These are phyloP conservation scores for Cynopterus brachyotis DNA, from an alignment of 2,113 vertebrate species.

Conservation along the genomic window DNA sequence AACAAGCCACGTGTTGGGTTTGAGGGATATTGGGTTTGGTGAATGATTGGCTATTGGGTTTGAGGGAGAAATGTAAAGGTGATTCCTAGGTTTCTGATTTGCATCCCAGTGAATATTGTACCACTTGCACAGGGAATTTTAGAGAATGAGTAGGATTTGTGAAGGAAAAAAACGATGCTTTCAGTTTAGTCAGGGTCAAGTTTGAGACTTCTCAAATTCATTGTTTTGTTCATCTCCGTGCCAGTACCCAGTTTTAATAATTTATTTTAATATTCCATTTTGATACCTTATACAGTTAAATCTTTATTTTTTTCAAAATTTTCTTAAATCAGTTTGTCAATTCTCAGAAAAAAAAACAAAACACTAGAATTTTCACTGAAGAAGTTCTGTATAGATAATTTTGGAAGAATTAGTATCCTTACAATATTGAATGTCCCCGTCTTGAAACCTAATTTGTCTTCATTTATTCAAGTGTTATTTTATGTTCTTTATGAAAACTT, in stretches of 20 bases:
- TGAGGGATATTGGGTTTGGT: not conserved
- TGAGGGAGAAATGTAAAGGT: not conserved
- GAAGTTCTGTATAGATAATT: not conserved
- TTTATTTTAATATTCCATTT: not conserved
- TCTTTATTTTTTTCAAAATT: slow-evolving; percentile 24
- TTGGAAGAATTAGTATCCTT: not conserved
- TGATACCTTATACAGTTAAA: not conserved
- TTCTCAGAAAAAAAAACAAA: not conserved
- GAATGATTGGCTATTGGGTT: not conserved
- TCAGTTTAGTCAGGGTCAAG: not conserved
- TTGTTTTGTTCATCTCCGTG: not conserved
- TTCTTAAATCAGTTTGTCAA: not conserved
- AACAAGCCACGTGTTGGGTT: not conserved
- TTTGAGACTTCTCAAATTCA: not conserved
- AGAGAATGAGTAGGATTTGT: not conserved
- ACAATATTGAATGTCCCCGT: not conserved
- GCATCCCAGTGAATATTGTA: not conserved
- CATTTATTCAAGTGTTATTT: not conserved
- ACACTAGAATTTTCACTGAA: not conserved
- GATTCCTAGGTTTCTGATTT: not conserved
- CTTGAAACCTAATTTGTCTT: not conserved
- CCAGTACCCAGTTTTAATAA: not conserved
- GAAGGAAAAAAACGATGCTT: not conserved
- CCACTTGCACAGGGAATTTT: not conserved
- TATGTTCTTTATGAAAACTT: not conserved